A percentile compares a stretch with the other conserved stretches of the same genome.
These are phyloP conservation scores for Pedetes capensis DNA, from an alignment of 2,113 vertebrate species.

Conservation along the genomic window DNA sequence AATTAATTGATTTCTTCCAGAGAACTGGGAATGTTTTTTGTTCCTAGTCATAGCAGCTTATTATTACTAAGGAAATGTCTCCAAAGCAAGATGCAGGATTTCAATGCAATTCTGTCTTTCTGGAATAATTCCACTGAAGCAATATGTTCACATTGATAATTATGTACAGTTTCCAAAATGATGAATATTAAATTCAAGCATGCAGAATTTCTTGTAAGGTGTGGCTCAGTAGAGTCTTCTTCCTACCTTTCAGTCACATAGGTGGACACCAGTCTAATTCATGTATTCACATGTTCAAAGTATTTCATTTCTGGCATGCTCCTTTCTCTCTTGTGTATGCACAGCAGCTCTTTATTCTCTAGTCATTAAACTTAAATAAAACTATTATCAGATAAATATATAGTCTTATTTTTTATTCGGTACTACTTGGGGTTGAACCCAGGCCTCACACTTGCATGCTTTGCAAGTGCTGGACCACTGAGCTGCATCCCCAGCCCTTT, in stretches of 20 bases:
- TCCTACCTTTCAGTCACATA: neutral
- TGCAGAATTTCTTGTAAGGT: neutral
- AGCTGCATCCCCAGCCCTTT: too few relatives aligned
- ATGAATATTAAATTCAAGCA: neutral
- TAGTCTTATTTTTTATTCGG: too few relatives aligned
- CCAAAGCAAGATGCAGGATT: neutral
- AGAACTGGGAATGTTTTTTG: neutral
- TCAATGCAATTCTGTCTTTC: neutral
- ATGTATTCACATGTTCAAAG: neutral
- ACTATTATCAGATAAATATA: neutral
- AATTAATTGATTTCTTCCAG: neutral
- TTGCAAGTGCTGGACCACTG: too few relatives aligned
- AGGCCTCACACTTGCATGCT: too few relatives aligned
- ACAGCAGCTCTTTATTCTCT: neutral
- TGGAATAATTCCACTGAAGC: neutral
- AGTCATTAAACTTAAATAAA: neutral
- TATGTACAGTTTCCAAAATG: neutral
- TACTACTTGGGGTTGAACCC: too few relatives aligned
- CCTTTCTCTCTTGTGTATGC: neutral
- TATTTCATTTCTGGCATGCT: neutral
- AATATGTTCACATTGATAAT: neutral
- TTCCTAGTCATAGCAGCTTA: neutral
- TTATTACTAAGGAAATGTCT: neutral
- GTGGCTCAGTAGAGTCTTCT: neutral
- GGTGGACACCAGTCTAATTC: neutral